Percentiles rank a stretch among this genome's conserved stretches.
These are phyloP conservation scores for Chondrosia reniformis DNA, from an alignment of 37 sponge, comb jelly and placozoan species.

Conservation along the genomic window DNA sequence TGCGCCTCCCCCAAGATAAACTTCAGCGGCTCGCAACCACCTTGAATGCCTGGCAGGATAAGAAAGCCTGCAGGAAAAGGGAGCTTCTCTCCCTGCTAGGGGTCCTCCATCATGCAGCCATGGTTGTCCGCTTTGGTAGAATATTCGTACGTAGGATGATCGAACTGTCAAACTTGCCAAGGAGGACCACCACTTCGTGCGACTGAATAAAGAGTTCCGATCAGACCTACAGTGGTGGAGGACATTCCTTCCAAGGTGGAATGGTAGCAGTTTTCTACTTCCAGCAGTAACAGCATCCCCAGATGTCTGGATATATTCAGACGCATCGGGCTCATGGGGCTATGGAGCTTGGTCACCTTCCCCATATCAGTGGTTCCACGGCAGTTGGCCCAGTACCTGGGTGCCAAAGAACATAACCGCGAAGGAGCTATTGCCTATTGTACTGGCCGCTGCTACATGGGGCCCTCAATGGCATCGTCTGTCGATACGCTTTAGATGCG, in stretches of 20 bases:
- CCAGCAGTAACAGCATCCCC: background rate
- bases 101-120: constrained; percentile 30
- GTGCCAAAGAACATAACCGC: background rate
- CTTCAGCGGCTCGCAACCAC: background rate
- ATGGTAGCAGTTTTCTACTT: constrained; percentile 12
- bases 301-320: background rate
- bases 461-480: background rate
- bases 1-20: constrained; percentile 38
- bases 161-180: background rate
- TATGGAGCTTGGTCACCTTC: background rate
- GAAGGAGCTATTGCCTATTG: constrained; percentile 5
- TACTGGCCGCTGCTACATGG: constrained; percentile 1
- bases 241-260: constrained; percentile 14
- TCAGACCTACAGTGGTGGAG: constrained; percentile 35
- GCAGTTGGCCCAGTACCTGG: background rate
- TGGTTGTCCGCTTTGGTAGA: constrained; percentile 30
- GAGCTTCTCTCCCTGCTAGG: constrained; percentile 42
- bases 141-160: constrained; percentile 32
- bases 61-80: constrained; percentile 2
- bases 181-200: constrained; percentile 20
- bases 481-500: background rate
- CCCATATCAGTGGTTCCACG: background rate
- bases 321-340: constrained; percentile 15
- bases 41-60: background rate
- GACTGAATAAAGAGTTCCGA: constrained; percentile 28